Base-by-base conservation (phyloP, 2,888 invertebrate genomes). In the Lithophane ornitopus region DNA sequence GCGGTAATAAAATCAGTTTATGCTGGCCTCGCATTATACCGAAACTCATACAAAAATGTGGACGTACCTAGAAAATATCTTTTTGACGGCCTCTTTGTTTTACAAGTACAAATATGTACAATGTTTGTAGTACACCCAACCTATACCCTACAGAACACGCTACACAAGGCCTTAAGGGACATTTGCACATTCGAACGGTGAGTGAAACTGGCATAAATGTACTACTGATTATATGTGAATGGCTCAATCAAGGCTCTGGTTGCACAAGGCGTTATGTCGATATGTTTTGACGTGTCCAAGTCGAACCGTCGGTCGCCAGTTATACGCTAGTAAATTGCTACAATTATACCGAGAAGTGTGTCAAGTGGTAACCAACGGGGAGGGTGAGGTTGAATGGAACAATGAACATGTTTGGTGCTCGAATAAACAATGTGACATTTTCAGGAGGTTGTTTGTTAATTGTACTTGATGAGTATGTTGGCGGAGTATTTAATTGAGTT, bases 321-420 rank as follows among this genome's bases (percentile, higher is more conserved):
- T 90, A 85, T 90, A 88, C 88, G 85, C 65, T 52, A 68, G 92
- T 91, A 93, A 95, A 96, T 95, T 94, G 94, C 95, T 93, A 95
- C 95, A 95, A 96, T 96, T 95, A 95, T 93, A 92, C 89, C 89
- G 83, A 90, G 92, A 96, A 94, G 92, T 95, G 92, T 95, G 95
- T 95, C 95, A 95, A 94, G 93, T 93, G 89, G 93, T 85, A 86
- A 87, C 81, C 87, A 87, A 86, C 74, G 91, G 85, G 94, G 93
- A 92, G 83, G 71, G 44, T 84, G 88, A 92, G 92, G 89, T 72
- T 52, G 78, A 70, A 59, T 82, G 81, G 78, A 75, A 68, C 76
- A 76, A 80, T 73, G 39, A n/a, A 66, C 74, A 72, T 76, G 79
- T 78, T 66, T 59, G 59, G 34, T 67, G 67, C 75, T 70, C 39